A percentile compares a stretch with the other conserved stretches of the same genome.
Conservation (phyloP, 2,113 vertebrate genomes). For the Lethenteron camtschaticum region DNA sequence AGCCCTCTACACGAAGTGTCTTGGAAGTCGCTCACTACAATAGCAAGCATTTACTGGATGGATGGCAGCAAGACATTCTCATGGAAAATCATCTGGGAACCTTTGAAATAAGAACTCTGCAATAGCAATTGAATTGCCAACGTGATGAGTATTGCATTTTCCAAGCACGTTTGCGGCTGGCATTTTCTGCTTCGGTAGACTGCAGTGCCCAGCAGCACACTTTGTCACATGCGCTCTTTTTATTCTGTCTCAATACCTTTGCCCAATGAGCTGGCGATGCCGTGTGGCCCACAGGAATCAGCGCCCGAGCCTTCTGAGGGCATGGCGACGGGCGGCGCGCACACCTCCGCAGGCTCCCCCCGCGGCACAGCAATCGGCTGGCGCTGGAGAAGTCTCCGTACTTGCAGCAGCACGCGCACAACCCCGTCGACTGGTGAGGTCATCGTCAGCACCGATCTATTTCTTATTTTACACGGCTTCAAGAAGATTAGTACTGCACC, state of each 20-base stretch:
- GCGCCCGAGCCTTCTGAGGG: conserved; percentile 16
- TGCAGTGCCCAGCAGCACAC: background rate
- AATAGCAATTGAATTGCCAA: background rate
- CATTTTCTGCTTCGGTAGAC: background rate
- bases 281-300: background rate
- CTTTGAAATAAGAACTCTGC: too few species aligned
- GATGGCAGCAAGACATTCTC: too few species aligned
- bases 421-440: conserved; percentile 72
- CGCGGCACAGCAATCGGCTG: conserved; percentile 37
- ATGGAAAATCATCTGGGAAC: too few species aligned
- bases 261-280: background rate
- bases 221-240: background rate
- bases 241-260: background rate
- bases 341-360: background rate
- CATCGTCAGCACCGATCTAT: too few species aligned
- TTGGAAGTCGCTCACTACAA: too few species aligned
- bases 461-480: too few species aligned
- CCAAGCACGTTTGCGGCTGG: background rate
- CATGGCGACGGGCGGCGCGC: conserved; percentile 37
- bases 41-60: too few species aligned
- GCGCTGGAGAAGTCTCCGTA: conserved; percentile 55
- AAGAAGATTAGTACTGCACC: too few species aligned
- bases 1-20: too few species aligned
- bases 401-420: conserved; percentile 70
- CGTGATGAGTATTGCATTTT: background rate